Percentiles rank a stretch among this genome's conserved stretches.
These are phyloP conservation scores for Oreochromis aureus DNA, from an alignment of 2,113 vertebrate species.

Conservation along the genomic window DNA sequence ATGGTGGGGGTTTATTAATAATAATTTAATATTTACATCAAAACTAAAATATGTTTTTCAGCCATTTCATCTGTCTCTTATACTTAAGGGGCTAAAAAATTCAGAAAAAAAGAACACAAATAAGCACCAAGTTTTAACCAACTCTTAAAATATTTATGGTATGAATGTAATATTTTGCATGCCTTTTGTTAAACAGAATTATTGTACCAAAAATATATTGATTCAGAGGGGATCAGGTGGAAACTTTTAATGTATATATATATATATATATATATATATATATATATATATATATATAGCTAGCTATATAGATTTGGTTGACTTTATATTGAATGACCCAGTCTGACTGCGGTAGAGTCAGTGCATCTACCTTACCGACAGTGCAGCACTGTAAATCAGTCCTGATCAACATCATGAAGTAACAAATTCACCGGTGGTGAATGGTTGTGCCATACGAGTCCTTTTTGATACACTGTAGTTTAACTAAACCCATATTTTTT, in stretches of 20 bases:
- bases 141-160: neutral
- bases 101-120: neutral
- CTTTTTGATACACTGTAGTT: slow-evolving; percentile 74
- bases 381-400: slow-evolving; percentile 29
- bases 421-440: slow-evolving; percentile 38
- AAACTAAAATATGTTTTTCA: neutral
- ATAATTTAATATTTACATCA: neutral
- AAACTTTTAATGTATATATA: neutral
- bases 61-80: neutral
- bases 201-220: neutral
- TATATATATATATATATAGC: too few relatives aligned
- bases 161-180: neutral
- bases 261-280: too few relatives aligned
- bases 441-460: slow-evolving; percentile 42
- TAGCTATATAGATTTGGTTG: neutral
- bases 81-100: neutral
- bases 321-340: neutral
- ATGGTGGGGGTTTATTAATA: neutral
- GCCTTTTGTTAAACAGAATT: neutral
- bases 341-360: slow-evolving; percentile 13
- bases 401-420: slow-evolving; percentile 16
- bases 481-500: slow-evolving; percentile 66
- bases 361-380: slow-evolving; percentile 25
- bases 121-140: neutral
- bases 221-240: neutral